These are phyloP conservation scores for Dolichallabes microphthalmus DNA, from an alignment of 2,113 vertebrate species.

Conservation along the genomic window DNA sequence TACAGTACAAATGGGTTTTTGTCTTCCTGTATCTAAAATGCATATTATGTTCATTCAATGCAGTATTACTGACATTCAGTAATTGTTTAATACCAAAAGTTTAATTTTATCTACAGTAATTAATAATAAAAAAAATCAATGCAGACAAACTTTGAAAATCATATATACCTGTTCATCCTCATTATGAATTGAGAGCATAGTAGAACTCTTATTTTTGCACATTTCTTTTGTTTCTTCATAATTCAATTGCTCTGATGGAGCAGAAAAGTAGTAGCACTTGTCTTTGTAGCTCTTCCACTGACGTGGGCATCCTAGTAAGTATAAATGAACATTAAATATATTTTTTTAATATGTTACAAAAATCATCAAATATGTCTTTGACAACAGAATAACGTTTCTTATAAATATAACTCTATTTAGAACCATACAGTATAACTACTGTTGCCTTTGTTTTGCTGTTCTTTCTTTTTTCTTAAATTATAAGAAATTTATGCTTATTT, in stretches of 20 bases:
- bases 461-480: not conserved
- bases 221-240: slow-evolving; percentile 81
- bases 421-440: not conserved
- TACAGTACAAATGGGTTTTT: not conserved
- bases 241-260: slow-evolving; percentile 71
- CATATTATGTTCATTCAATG: not conserved
- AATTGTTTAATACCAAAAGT: not conserved
- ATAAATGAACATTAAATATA: not conserved
- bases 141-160: not conserved
- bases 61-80: not conserved
- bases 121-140: not conserved
- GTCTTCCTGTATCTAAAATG: not conserved
- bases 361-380: not conserved
- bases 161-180: slow-evolving; percentile 88
- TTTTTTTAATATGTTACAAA: not conserved
- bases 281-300: slow-evolving; percentile 82
- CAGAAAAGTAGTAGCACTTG: slow-evolving; percentile 92
- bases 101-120: not conserved
- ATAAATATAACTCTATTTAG: not conserved
- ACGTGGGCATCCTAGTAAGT: slow-evolving; percentile 78
- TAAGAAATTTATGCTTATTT: too few species aligned
- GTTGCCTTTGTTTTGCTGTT: not conserved
- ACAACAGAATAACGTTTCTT: not conserved
- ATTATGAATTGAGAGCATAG: slow-evolving; percentile 84
- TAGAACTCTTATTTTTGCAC: slow-evolving; percentile 80